These are phyloP conservation scores for Trididemnum nubilum DNA, from an alignment of 23 tunicate species.

Conservation along the genomic window DNA sequence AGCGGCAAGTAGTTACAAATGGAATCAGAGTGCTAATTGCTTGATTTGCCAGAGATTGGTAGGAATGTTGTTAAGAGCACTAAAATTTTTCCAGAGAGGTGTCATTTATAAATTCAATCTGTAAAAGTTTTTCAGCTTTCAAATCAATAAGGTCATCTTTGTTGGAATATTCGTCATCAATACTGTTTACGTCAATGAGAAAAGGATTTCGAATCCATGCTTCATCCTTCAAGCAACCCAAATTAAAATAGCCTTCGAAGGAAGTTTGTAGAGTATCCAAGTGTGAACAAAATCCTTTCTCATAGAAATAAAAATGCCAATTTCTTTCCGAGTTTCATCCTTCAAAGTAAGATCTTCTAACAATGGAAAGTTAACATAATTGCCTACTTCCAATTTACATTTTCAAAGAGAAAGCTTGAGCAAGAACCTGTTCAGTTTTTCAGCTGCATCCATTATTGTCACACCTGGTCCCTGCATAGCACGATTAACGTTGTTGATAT, in stretches of 20 bases:
- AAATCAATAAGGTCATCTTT: conserved; percentile 41
- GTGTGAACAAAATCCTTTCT: conserved; percentile 30
- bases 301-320: conserved; percentile 27
- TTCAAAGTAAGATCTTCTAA: conserved; percentile 33
- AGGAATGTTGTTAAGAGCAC: conserved; percentile 15
- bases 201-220: conserved; percentile 45
- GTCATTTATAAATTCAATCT: neutral
- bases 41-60: conserved; percentile 9
- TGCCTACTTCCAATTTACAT: conserved; percentile 28
- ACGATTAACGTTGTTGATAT: conserved; percentile 31
- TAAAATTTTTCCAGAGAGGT: neutral
- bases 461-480: conserved; percentile 54
- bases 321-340: conserved; percentile 22
- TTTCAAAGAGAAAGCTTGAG: conserved; percentile 33
- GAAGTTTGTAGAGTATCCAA: conserved; percentile 38
- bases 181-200: conserved; percentile 38
- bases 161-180: conserved; percentile 34
- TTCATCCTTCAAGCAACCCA: conserved; percentile 20
- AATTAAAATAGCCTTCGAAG: conserved; percentile 23
- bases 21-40: conserved; percentile 16
- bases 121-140: neutral
- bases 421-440: conserved; percentile 36
- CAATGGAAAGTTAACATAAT: conserved; percentile 48
- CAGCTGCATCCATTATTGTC: conserved; percentile 50
- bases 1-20: conserved; percentile 27